Conservation (phyloP, 2,797 vertebrate genomes). For the Sebastes hubbsi region DNA sequence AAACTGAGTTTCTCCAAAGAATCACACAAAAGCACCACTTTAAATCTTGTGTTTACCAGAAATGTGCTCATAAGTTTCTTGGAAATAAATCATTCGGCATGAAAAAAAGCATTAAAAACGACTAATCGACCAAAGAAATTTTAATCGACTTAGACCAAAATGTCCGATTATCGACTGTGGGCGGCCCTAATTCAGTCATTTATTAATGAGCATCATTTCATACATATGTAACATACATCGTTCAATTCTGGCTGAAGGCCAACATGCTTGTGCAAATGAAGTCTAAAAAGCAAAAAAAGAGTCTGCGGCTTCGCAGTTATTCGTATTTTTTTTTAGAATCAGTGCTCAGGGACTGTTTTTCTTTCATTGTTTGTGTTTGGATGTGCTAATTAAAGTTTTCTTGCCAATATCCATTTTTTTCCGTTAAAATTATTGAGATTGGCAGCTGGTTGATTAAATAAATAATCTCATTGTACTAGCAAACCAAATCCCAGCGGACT, state of each 20-base stretch:
- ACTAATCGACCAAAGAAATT: too few species aligned
- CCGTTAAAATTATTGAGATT: background rate
- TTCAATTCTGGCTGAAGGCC: background rate
- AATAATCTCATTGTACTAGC: slow-evolving; percentile 19
- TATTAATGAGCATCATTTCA: background rate
- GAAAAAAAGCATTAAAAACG: too few species aligned
- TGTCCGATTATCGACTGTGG: accelerated
- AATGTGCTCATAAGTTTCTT: too few species aligned
- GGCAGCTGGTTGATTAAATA: slow-evolving; percentile 34
- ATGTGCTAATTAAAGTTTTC: background rate
- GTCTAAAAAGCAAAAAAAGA: background rate
- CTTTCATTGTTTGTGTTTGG: background rate
- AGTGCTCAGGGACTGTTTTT: background rate
- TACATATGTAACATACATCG: background rate
- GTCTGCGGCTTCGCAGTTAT: background rate
- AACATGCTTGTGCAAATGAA: background rate
- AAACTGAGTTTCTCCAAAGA: too few species aligned
- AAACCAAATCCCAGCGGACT: slow-evolving; percentile 11
- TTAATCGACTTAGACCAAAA: too few species aligned
- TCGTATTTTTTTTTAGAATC: background rate
- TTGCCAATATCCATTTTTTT: background rate
- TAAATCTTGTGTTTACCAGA: too few species aligned
- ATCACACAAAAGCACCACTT: too few species aligned
- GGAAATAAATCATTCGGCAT: too few species aligned
- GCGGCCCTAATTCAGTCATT: background rate